Base-by-base conservation (phyloP, 2,797 vertebrate genomes). In the Diglossa cyanea region DNA sequence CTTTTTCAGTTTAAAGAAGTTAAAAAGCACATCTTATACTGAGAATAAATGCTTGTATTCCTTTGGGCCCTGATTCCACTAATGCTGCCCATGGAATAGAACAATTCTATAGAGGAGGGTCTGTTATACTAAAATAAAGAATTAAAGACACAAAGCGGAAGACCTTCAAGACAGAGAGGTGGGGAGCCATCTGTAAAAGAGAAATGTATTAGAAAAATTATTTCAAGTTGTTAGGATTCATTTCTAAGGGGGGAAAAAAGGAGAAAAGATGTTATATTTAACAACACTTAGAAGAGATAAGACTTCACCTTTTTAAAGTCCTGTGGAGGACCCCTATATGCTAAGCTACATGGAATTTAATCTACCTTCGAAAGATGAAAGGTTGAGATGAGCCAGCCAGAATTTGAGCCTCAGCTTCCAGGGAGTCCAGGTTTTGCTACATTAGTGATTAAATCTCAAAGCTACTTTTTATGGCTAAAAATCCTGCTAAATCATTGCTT, bases 351-450 rank as follows among this genome's bases (percentile, higher is more conserved):
- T 3, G 19, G 68, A 93, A 86, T 86, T 91, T 91, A 95, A 79
- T 95, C 86, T 83, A 0, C 33, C 24, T 77, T 81, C 66, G 26
- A 68, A 83, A 88, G 51, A 92, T 86, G 86, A 95, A 95, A 93
- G 67, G 6, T 54, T 86, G 44, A 91, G 58, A 54, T 86, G 72
- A 82, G 15, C 26, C 54, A 90, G 53, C 35, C 62, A 68, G 72
- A 68, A 90, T 90, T 39, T 87, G 74, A 96, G 45, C 58, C 31
- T 78, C 35, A 82, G 35, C 51, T 95, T 95, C 68, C 53, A 73
- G 19, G 37, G 40, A 87, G 65, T 61, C 39, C 72, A 50, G 42
- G 9, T 42, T 92, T 79, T 78, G 55, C 58, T 86, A 1, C 85
- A 23, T 28, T 61, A 79, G 50, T 53, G 74, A 87, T 94, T 93